phyloP scores from a whole-genome alignment of 1,140 invertebrate genomes.

The Augochlora pura region DNA sequence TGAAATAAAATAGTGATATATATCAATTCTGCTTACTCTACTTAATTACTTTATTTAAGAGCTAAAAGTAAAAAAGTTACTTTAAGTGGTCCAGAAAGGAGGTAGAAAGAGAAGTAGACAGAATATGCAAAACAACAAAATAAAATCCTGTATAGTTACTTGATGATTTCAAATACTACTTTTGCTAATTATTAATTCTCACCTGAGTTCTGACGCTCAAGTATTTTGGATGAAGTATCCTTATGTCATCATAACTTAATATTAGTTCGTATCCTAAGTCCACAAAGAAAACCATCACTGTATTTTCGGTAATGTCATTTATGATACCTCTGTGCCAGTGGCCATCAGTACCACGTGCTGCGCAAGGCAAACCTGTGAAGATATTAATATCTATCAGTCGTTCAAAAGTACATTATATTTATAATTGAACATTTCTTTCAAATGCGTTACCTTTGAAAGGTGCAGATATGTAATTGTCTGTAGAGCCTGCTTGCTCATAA shows the following conservation, averaged over 20 bases:
- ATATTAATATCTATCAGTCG: slow-evolving; percentile 17
- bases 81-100: too few relatives aligned
- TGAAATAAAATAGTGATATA: too few relatives aligned
- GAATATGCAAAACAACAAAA: too few relatives aligned
- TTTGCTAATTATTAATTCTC: slow-evolving; percentile 9
- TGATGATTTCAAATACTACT: too few relatives aligned
- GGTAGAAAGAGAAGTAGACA: too few relatives aligned
- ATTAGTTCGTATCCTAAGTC: slow-evolving; percentile 77
- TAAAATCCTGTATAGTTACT: too few relatives aligned
- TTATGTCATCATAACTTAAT: slow-evolving; percentile 66
- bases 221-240: slow-evolving; percentile 65
- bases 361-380: slow-evolving; percentile 77
- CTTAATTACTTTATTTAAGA: too few relatives aligned
- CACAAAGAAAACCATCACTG: slow-evolving; percentile 78
- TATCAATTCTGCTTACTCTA: too few relatives aligned
- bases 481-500: slow-evolving; percentile 30
- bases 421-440: neutral
- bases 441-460: slow-evolving; percentile 49
- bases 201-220: slow-evolving; percentile 69
- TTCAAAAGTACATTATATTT: neutral
- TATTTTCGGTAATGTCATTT: slow-evolving; percentile 64
- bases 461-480: slow-evolving; percentile 3
- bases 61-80: too few relatives aligned
- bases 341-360: slow-evolving; percentile 72
- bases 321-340: slow-evolving; percentile 79